Conservation (phyloP, 1,140 invertebrate species). For the Lineus longissimus region DNA sequence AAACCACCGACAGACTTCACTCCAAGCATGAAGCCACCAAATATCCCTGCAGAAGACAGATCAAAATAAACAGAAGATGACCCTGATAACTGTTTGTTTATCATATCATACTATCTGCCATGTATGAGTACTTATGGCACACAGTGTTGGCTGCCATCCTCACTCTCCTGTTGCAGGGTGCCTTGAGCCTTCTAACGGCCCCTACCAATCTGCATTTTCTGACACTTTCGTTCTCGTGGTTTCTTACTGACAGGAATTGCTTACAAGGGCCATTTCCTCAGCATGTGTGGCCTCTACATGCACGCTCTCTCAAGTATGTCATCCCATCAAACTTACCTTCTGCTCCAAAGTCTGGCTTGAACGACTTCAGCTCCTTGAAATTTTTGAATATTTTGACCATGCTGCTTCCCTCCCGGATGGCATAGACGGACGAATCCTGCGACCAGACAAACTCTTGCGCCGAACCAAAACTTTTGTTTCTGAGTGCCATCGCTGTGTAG, state of each 20-base stretch:
- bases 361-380: constrained; percentile 93
- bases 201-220: too few species aligned
- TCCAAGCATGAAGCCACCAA: constrained; percentile 90
- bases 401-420: constrained; percentile 83
- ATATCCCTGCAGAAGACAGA: constrained; percentile 69
- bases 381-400: constrained; percentile 95
- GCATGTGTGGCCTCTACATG: too few species aligned
- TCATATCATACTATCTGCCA: neutral
- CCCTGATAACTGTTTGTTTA: neutral
- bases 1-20: constrained; percentile 90
- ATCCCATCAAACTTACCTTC: constrained; percentile 64
- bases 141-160: too few species aligned
- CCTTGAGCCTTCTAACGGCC: too few species aligned
- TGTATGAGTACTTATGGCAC: too few species aligned
- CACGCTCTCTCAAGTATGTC: too few species aligned
- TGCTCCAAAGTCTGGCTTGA: constrained; percentile 93
- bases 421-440: constrained; percentile 90
- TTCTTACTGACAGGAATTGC: too few species aligned
- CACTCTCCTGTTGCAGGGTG: too few species aligned
- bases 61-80: constrained; percentile 3
- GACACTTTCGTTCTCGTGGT: too few species aligned
- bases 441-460: constrained; percentile 99
- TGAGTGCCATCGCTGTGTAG: constrained; percentile 96
- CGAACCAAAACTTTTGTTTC: constrained; percentile 97
- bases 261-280: neutral